Conservation (phyloP, 2,113 vertebrate species). For the Passer montanus region DNA sequence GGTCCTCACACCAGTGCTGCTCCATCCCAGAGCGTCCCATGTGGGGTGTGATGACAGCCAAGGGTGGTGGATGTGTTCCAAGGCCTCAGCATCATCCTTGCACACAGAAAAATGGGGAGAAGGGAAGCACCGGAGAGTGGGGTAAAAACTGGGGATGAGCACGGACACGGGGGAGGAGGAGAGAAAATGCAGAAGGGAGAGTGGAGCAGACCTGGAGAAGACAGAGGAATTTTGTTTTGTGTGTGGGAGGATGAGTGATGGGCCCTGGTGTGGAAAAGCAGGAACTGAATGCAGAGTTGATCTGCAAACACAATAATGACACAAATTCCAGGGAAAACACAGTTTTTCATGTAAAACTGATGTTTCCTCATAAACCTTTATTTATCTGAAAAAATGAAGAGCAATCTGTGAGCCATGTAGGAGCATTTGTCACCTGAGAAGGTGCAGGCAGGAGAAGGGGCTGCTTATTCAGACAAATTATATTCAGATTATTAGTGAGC, state of each 20-base stretch:
- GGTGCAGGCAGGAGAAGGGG: background rate
- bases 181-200: background rate
- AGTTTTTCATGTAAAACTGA: conserved; percentile 22
- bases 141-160: background rate
- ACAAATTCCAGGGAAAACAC: conserved; percentile 5
- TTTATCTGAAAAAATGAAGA: conserved; percentile 42
- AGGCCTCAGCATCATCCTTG: background rate
- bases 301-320: background rate
- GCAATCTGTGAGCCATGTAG: conserved; percentile 2
- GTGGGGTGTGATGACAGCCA: background rate
- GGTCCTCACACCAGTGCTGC: background rate
- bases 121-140: background rate
- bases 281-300: background rate
- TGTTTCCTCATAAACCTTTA: conserved; percentile 39
- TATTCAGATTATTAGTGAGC: background rate
- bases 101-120: background rate
- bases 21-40: background rate
- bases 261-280: background rate
- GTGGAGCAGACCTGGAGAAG: background rate
- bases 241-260: conserved; percentile 30
- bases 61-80: background rate
- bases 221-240: background rate
- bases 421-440: conserved; percentile 16
- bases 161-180: background rate
- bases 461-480: conserved; percentile 4